phyloP scores from a whole-genome alignment of 2,888 invertebrate species.

The Linnaemya tessellans region DNA sequence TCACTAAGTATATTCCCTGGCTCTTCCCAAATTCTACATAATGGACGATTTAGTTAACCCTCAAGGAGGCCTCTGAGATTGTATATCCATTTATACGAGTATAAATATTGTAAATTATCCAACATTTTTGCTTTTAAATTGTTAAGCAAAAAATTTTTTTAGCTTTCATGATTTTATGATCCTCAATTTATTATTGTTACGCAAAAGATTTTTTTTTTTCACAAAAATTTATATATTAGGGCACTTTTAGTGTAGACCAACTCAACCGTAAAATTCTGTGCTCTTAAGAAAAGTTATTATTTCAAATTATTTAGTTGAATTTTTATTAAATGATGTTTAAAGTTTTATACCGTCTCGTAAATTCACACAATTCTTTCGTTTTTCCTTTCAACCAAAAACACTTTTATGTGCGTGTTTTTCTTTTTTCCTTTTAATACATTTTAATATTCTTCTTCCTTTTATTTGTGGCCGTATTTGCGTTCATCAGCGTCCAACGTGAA shows the following conservation, averaged over 20 bases:
- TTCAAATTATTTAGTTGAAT: neutral
- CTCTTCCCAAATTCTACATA: no score
- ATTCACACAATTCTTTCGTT: slow-evolving; percentile 45
- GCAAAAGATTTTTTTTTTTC: neutral
- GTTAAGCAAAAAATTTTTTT: neutral
- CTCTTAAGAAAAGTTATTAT: neutral
- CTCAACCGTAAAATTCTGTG: neutral
- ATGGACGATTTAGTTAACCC: no score
- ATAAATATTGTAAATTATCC: no score
- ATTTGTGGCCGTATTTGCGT: slow-evolving; percentile 6
- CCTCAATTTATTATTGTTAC: neutral
- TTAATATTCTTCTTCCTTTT: slow-evolving; percentile 16
- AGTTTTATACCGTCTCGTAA: slow-evolving; percentile 37
- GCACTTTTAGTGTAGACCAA: neutral
- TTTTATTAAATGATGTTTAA: slow-evolving; percentile 33
- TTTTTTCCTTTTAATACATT: neutral
- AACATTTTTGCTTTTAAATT: neutral
- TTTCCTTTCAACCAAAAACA: neutral
- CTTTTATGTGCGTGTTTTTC: slow-evolving; percentile 30
- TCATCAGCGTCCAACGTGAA: slow-evolving; percentile 22
- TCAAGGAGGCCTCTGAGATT: no score
- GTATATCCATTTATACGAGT: no score
- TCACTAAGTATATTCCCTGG: no score
- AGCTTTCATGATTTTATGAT: neutral
- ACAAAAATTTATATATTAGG: neutral